Conservation (phyloP, 2,113 vertebrate species). For the Xiphophorus couchianus region DNA sequence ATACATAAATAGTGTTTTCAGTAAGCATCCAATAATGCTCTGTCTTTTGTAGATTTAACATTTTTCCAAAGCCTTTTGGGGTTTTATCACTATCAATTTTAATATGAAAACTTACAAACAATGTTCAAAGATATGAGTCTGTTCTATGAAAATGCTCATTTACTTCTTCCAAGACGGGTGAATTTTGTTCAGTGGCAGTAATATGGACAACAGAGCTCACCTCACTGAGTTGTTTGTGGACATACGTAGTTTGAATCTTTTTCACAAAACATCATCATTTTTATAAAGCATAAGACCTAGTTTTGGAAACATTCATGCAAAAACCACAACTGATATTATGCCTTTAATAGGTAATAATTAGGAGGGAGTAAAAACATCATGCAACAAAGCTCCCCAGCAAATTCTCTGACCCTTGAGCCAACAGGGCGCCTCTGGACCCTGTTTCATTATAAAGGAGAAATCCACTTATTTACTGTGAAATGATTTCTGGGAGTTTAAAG, state of each 20-base stretch:
- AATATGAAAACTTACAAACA: no score
- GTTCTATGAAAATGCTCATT: no score
- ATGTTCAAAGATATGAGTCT: no score
- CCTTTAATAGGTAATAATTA: background rate
- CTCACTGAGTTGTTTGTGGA: background rate
- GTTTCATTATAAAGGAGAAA: background rate
- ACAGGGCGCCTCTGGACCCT: background rate
- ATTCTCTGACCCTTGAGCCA: background rate
- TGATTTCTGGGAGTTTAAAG: conserved; percentile 17
- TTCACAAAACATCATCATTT: background rate
- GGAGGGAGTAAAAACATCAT: background rate
- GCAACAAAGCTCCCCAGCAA: background rate
- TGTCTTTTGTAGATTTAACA: background rate
- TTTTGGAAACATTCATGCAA: background rate
- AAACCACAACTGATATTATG: background rate
- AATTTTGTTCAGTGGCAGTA: background rate
- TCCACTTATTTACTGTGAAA: conserved; percentile 13
- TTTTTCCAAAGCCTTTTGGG: background rate
- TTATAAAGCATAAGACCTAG: background rate
- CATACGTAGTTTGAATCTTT: background rate
- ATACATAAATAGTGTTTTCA: background rate
- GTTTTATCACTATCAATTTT: background rate
- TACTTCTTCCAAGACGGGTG: background rate
- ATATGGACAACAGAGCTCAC: background rate
- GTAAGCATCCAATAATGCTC: background rate